Evolutionary conservation across 2,113 vertebrate genomes (phyloP).

Genomic region (Lamprotornis superbus): DNA sequence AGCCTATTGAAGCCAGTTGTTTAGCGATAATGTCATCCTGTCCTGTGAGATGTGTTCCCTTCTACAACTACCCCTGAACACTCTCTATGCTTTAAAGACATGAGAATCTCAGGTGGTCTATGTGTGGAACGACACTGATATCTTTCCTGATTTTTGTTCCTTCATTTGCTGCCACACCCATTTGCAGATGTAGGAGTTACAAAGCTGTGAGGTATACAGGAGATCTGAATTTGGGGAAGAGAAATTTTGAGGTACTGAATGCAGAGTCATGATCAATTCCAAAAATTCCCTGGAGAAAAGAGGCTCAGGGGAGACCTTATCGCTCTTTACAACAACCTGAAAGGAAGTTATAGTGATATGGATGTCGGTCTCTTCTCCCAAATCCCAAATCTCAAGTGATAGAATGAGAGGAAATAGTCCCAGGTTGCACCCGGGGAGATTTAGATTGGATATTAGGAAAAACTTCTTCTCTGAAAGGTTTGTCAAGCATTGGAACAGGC

Average conservation of each 20-base stretch:
- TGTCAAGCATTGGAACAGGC: background rate
- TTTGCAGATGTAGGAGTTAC: background rate
- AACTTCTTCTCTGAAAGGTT: background rate
- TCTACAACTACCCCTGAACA: background rate
- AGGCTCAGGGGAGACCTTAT: background rate
- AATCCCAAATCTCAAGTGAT: background rate
- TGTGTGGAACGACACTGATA: background rate
- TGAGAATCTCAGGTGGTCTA: background rate
- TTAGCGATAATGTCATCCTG: background rate
- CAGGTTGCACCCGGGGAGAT: background rate
- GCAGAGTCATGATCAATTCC: background rate
- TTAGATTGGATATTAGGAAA: background rate
- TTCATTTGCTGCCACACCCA: background rate
- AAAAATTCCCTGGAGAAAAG: background rate
- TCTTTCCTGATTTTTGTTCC: background rate
- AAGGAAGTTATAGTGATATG: background rate
- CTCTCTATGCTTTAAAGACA: background rate
- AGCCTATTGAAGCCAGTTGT: background rate
- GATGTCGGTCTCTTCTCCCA: background rate
- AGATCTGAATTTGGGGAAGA: background rate
- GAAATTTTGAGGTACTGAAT: background rate
- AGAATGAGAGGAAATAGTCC: background rate
- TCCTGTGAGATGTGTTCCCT: background rate
- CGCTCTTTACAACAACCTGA: background rate
- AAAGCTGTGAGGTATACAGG: background rate